Base-by-base conservation (phyloP, 37 sponge, comb jelly and placozoan species). In the Theonella swinhoei region DNA sequence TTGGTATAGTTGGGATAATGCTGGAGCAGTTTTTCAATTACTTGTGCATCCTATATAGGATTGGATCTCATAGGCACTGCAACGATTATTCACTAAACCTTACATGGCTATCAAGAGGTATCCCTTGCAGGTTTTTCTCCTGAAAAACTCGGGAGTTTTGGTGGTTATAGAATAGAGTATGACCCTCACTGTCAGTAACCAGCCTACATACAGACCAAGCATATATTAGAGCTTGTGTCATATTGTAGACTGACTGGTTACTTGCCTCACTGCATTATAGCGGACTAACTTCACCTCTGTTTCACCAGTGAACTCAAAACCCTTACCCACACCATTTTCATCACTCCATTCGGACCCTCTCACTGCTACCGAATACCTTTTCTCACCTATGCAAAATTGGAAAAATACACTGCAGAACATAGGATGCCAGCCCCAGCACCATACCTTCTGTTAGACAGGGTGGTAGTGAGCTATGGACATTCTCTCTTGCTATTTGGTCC, bases 101-200 rank as follows among this genome's bases (percentile, higher is more conserved):
- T 68, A 95, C 92, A 34, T 80, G 75, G 20, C 67, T 66, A 19
- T 70, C 24, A 1, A 94, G 74, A 33, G 54, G 40, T 25, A 91
- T 65, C 34, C 69, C 74, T 30, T 68, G 75, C 25, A 43, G 67
- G 4, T 91, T 87, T 39, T 88, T 93, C 63, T 74, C 91, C 72
- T 77, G 82, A 43, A 93, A 90, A 20, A 92, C 80, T 36, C 91
- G 62, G 22, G 94, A 85, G 69, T 96, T 96, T 43, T 93, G 88
- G n/a, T 84, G 63, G 39, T 54, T 81, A 43, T 80, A 81, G 66
- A 88, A 93, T 0, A 92, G 81, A 9, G 42, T 47, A 5, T 41
- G 40, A 0, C 62, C 71, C 5, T 77, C 91, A 30, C 60, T 68
- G 39, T 90, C 90, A 19, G 80, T 42, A 5, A 85, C 86, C 34